Conservation (phyloP, 2,888 invertebrate genomes). For the Drosophila lacicola region DNA sequence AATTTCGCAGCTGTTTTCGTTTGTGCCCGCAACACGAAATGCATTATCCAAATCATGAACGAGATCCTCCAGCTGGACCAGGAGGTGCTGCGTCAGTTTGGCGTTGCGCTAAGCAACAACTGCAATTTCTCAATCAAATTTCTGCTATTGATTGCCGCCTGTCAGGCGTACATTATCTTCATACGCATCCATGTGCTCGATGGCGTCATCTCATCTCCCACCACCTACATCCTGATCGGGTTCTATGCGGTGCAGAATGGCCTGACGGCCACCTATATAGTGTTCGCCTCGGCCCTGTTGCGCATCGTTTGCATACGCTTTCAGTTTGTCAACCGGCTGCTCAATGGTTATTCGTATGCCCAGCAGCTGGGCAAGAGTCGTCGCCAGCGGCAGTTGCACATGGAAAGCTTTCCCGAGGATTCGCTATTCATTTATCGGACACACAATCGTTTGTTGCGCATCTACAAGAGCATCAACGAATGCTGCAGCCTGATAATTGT, state of each 20-base stretch:
- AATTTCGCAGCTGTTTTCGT: slow-evolving; percentile 64
- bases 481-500: slow-evolving; percentile 81
- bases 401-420: slow-evolving; percentile 78
- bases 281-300: slow-evolving; percentile 76
- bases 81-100: slow-evolving; percentile 74
- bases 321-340: slow-evolving; percentile 75
- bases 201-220: slow-evolving; percentile 51
- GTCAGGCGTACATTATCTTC: slow-evolving; percentile 76
- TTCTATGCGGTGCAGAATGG: slow-evolving; percentile 79
- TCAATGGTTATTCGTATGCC: slow-evolving; percentile 76
- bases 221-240: slow-evolving; percentile 71
- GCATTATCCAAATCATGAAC: slow-evolving; percentile 77
- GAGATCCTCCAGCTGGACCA: slow-evolving; percentile 80
- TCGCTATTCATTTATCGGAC: slow-evolving; percentile 81
- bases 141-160: slow-evolving; percentile 66
- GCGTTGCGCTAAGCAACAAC: slow-evolving; percentile 63
- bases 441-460: slow-evolving; percentile 80
- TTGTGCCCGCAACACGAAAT: slow-evolving; percentile 74
- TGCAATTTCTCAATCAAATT: slow-evolving; percentile 72
- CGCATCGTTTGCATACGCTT: slow-evolving; percentile 80
- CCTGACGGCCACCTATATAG: slow-evolving; percentile 76
- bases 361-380: slow-evolving; percentile 49
- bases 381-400: slow-evolving; percentile 29
- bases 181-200: slow-evolving; percentile 60
- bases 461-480: slow-evolving; percentile 81